These are phyloP conservation scores for Scelioninae gen. 1 DNA, from an alignment of 2,888 invertebrate genomes.

Conservation along the genomic window DNA sequence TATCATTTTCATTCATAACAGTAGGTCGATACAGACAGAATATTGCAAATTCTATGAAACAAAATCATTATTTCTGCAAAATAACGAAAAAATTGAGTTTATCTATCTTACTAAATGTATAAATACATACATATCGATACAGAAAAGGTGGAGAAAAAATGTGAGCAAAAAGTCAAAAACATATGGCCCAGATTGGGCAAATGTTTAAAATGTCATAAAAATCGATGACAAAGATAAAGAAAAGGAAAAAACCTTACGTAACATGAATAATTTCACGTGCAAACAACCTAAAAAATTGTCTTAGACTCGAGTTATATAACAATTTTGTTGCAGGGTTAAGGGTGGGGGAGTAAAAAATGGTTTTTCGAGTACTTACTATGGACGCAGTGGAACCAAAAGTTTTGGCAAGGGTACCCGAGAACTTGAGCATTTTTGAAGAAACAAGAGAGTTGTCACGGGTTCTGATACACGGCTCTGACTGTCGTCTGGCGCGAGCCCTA, in stretches of 20 bases:
- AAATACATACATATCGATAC: no score
- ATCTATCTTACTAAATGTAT: no score
- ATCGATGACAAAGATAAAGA: background rate
- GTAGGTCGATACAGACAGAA: no score
- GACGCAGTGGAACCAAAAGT: constrained; percentile 23
- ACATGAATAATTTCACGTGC: constrained; percentile 18
- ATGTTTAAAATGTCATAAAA: background rate
- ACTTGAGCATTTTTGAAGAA: constrained; percentile 26
- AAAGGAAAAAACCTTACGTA: constrained; percentile 2
- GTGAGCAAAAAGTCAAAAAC: background rate
- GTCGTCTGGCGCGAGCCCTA: constrained; percentile 37
- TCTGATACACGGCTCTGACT: constrained; percentile 1
- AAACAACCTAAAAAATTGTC: background rate
- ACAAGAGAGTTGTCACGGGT: no score
- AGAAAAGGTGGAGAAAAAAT: no score
- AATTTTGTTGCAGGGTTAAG: no score
- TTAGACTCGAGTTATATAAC: constrained; percentile 22
- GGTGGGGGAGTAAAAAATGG: background rate
- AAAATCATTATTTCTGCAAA: no score
- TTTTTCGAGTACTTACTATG: constrained; percentile 22
- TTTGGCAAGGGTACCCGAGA: constrained; percentile 37
- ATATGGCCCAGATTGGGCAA: no score
- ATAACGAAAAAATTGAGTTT: no score
- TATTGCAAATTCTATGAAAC: no score
- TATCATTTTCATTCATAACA: no score